Percentiles rank a stretch among this genome's conserved stretches.
phyloP scores from a whole-genome alignment of 2,797 vertebrate species.

The Chiroxiphia lanceolata region DNA sequence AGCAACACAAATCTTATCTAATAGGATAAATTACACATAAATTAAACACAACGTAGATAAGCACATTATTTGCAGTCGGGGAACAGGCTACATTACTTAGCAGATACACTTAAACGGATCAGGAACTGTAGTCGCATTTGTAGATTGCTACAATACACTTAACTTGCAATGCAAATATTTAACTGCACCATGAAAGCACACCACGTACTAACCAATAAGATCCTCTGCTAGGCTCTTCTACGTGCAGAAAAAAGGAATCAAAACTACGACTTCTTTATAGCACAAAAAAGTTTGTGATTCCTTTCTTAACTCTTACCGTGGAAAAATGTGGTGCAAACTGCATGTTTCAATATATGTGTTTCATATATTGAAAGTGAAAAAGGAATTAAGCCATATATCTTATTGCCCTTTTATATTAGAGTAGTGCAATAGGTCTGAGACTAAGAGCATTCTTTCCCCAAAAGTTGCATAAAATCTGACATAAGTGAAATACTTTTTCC shows the following conservation, averaged over 20 bases:
- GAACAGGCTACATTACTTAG: not conserved
- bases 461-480: not conserved
- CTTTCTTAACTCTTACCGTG: not conserved
- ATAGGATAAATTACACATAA: not conserved
- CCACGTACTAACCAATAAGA: not conserved
- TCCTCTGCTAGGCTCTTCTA: not conserved
- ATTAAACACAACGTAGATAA: constrained; percentile 10
- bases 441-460: not conserved
- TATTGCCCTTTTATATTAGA: not conserved
- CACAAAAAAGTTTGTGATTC: not conserved
- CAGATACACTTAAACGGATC: not conserved
- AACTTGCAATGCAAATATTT: constrained; percentile 24
- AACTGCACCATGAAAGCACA: not conserved
- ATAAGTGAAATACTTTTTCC: not conserved
- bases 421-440: not conserved
- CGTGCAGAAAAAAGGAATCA: not conserved
- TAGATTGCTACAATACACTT: not conserved
- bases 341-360: too few species aligned
- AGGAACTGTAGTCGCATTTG: not conserved
- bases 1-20: constrained; percentile 8
- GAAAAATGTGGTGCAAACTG: not conserved
- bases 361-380: not conserved
- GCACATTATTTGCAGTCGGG: not conserved
- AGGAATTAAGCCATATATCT: not conserved
- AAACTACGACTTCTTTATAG: not conserved